phyloP scores from a whole-genome alignment of 2,113 vertebrate genomes.

The Cololabis saira region DNA sequence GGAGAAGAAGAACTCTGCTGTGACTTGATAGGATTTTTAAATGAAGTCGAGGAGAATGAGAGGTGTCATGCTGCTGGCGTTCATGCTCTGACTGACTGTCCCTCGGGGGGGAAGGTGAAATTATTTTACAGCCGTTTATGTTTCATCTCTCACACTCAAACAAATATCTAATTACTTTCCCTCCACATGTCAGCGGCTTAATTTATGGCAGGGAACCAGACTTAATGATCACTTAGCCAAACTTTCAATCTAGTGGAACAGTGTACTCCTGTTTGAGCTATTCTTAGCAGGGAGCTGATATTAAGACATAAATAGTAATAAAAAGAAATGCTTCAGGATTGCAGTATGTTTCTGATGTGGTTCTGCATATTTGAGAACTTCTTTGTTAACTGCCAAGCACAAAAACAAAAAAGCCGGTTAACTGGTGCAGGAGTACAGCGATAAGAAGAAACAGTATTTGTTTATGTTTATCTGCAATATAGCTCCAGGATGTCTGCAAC shows the following conservation, averaged over 20 bases:
- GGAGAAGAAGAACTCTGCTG: slow-evolving; percentile 38
- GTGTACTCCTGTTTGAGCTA: slow-evolving; percentile 27
- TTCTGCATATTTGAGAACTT: not conserved
- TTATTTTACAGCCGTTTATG: slow-evolving; percentile 35
- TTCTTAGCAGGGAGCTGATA: slow-evolving; percentile 20
- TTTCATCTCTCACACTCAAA: slow-evolving; percentile 44
- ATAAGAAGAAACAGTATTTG: not conserved
- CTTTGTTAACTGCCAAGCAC: not conserved
- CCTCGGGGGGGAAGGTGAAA: slow-evolving; percentile 6
- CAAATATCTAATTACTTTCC: slow-evolving; percentile 48
- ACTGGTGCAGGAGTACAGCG: too few species aligned
- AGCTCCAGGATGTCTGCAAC: slow-evolving; percentile 30
- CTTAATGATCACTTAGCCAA: slow-evolving; percentile 35
- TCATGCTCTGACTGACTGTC: slow-evolving; percentile 26
- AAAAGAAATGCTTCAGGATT: not conserved
- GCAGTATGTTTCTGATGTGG: too few species aligned
- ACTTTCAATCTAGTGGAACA: slow-evolving; percentile 39
- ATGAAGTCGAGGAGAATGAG: slow-evolving; percentile 32
- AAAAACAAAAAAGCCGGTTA: not conserved
- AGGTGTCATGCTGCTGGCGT: slow-evolving; percentile 35
- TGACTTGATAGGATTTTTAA: slow-evolving; percentile 45
- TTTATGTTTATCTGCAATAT: slow-evolving; percentile 14
- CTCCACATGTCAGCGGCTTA: slow-evolving; percentile 33
- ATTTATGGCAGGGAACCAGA: slow-evolving; percentile 54
- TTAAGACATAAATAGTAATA: not conserved